Conservation (phyloP, 1,140 invertebrate species). For the Oppia nitens region DNA sequence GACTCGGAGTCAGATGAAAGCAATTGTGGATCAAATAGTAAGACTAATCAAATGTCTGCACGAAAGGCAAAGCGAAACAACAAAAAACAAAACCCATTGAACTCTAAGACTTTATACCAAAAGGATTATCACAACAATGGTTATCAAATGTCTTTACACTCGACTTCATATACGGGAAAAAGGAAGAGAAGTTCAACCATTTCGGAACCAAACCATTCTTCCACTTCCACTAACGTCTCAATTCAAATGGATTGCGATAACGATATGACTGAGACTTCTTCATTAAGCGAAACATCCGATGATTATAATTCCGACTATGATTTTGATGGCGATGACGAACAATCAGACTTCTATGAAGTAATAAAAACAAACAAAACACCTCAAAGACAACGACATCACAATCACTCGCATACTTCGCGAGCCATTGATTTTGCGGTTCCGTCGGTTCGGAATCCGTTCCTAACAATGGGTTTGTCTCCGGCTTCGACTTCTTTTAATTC, state of each 20-base stretch:
- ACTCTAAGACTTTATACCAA: not conserved
- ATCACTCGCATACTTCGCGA: not conserved
- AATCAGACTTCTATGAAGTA: slow-evolving; percentile 14
- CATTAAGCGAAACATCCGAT: slow-evolving; percentile 7
- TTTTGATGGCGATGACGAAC: slow-evolving; percentile 15
- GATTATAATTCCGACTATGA: slow-evolving; percentile 7
- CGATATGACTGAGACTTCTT: not conserved
- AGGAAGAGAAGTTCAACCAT: not conserved
- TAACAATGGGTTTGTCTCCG: not conserved
- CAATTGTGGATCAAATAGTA: not conserved
- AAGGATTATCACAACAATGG: not conserved
- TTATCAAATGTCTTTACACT: not conserved
- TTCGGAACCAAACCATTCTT: not conserved
- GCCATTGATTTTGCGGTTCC: slow-evolving; percentile 8
- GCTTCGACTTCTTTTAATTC: not conserved
- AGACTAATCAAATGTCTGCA: not conserved
- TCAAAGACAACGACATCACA: not conserved
- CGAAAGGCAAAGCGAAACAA: not conserved
- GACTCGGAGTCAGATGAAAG: slow-evolving; percentile 7
- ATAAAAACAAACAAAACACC: not conserved
- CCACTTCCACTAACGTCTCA: not conserved
- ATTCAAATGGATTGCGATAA: not conserved
- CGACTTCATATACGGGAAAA: not conserved
- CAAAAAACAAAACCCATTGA: not conserved
- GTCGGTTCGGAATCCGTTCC: slow-evolving; percentile 2